Base-by-base conservation (phyloP, 2,888 invertebrate genomes). In the Acanthosoma haemorrhoidale region DNA sequence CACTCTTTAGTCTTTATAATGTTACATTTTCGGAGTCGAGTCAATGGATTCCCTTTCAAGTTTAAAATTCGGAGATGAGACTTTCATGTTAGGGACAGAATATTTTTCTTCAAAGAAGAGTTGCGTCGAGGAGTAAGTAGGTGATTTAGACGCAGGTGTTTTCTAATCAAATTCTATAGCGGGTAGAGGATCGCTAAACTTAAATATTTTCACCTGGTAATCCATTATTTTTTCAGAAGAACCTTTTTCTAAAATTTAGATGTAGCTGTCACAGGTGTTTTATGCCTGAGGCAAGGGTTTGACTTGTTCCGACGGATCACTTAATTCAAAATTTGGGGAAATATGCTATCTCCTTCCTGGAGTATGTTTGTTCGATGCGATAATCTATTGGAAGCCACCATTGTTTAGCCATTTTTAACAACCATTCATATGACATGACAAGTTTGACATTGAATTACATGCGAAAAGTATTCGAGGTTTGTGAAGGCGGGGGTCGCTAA, bases 321-420 rank as follows among this genome's bases (percentile, higher is more conserved):
- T 69, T 13, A 72, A 34, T 11, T 60, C 51, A 36, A 73, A 71
- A 73, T 81, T 83, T 2, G n/a, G 86, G 86, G 76, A 86, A 79
- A 63, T 81, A 82, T n/a, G 83, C 80, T 66, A 86, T 83, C 15
- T 85, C 85, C 70, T n/a, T n/a, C n/a, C n/a, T n/a, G n/a, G n/a
- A n/a, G n/a, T n/a, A n/a, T n/a, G n/a, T n/a, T n/a, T n/a, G n/a
- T n/a, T n/a, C n/a, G n/a, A n/a, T n/a, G n/a, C n/a, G n/a, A n/a
- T n/a, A n/a, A n/a, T n/a, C n/a, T n/a, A n/a, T n/a, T n/a, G n/a
- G n/a, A n/a, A n/a, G n/a, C n/a, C n/a, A n/a, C n/a, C n/a, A n/a
- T n/a, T n/a, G n/a, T n/a, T n/a, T n/a, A n/a, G n/a, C n/a, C n/a
- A n/a, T n/a, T n/a, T n/a, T n/a, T n/a, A n/a, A n/a, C n/a, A n/a